These are phyloP conservation scores for Sarcophaga variegata DNA, from an alignment of 2,888 invertebrate species.

Conservation along the genomic window DNA sequence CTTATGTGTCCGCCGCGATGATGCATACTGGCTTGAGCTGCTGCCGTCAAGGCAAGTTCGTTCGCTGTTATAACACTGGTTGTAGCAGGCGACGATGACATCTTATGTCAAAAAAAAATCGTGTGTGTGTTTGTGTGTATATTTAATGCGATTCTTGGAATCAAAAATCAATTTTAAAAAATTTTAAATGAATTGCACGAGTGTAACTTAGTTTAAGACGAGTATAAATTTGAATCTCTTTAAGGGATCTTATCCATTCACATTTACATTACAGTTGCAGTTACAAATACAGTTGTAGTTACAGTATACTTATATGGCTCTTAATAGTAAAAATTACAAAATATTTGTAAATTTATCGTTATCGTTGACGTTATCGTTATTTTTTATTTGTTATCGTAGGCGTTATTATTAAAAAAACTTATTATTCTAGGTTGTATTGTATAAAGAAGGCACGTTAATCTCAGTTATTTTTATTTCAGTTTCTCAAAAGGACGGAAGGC, in stretches of 20 bases:
- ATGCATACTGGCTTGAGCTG: slow-evolving; percentile 71
- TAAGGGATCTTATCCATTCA: background rate
- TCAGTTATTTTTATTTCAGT: slow-evolving; percentile 71
- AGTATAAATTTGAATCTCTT: background rate
- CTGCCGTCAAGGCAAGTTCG: slow-evolving; percentile 76
- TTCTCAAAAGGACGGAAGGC: slow-evolving; percentile 72
- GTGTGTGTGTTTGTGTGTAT: no score
- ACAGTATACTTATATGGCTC: slow-evolving; percentile 10
- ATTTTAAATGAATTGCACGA: slow-evolving; percentile 46
- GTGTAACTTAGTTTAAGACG: background rate
- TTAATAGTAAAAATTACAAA: background rate
- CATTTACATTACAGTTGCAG: background rate
- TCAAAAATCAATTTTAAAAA: slow-evolving; percentile 32
- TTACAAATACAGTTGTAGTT: background rate
- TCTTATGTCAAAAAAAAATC: slow-evolving; percentile 71
- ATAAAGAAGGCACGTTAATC: slow-evolving; percentile 75
- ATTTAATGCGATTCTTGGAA: slow-evolving; percentile 52
- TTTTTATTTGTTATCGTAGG: no score
- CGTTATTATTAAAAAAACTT: no score
- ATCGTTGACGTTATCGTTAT: background rate
- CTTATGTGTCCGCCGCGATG: slow-evolving; percentile 68
- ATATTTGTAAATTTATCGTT: background rate
- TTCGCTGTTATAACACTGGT: slow-evolving; percentile 80
- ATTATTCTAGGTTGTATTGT: slow-evolving; percentile 12
- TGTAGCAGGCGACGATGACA: slow-evolving; percentile 78